Evolutionary conservation across 2,113 vertebrate genomes (phyloP).

Genomic region (Acrocephalus kingi): DNA sequence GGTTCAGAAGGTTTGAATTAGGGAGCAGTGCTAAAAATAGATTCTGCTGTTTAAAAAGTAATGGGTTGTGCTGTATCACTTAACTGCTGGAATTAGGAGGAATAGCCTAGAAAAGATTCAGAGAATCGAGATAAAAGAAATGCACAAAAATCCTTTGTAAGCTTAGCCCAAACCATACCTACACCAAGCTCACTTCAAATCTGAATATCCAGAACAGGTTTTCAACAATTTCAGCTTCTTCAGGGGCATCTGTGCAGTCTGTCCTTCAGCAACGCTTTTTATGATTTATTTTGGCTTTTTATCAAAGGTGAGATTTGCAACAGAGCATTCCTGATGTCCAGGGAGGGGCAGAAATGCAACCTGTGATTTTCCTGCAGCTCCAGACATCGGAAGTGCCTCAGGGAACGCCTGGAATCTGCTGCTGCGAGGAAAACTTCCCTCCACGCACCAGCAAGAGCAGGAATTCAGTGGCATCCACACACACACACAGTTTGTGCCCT

Average conservation of each 20-base stretch:
- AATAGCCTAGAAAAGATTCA: not conserved
- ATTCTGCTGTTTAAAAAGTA: conserved; percentile 5
- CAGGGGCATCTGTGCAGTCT: not conserved
- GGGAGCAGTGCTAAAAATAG: conserved; percentile 49
- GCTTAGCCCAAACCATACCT: not conserved
- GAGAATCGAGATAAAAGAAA: not conserved
- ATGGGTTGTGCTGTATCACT: not conserved
- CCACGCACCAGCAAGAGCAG: not conserved
- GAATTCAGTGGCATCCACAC: not conserved
- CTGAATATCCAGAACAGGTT: not conserved
- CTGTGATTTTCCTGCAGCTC: not conserved
- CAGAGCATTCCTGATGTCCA: not conserved
- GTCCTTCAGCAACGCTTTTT: not conserved
- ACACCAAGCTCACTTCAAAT: not conserved
- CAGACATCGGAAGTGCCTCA: not conserved
- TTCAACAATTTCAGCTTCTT: not conserved
- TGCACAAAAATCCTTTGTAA: not conserved
- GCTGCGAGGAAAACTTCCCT: not conserved
- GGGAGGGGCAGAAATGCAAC: not conserved
- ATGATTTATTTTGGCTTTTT: not conserved
- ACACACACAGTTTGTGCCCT: not conserved
- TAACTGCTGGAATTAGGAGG: not conserved
- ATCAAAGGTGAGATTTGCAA: not conserved
- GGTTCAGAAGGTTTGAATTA: conserved; percentile 27
- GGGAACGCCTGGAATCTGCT: not conserved